Evolutionary conservation across 2,797 vertebrate genomes (phyloP).

Genomic region (Rhincodon typus): DNA sequence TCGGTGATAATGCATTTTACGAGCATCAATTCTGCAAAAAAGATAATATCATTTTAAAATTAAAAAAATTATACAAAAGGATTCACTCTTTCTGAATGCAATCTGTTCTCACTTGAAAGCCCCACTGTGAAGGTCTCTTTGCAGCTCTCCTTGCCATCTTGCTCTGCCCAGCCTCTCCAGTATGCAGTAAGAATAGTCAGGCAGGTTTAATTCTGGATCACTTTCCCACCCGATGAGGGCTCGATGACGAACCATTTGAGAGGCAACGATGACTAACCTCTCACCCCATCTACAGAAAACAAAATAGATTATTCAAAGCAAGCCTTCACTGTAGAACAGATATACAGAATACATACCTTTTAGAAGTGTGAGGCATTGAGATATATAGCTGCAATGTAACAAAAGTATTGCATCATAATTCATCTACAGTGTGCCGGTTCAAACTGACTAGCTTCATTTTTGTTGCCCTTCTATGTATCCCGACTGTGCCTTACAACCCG

Average conservation of each 20-base stretch:
- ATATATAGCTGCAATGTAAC: background rate
- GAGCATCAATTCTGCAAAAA: constrained; percentile 72
- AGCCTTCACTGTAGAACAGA: background rate
- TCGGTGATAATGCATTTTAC: constrained; percentile 88
- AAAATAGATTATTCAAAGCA: background rate
- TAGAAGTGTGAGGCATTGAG: background rate
- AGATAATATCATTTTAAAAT: background rate
- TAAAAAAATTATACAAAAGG: background rate
- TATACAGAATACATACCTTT: background rate
- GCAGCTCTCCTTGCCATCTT: constrained; percentile 91
- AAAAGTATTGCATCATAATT: background rate
- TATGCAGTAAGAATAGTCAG: constrained; percentile 83
- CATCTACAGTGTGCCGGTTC: too few species aligned
- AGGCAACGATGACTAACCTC: constrained; percentile 80
- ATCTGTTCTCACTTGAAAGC: constrained; percentile 70
- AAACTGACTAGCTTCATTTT: background rate
- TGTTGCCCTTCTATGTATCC: background rate
- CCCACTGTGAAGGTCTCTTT: constrained; percentile 75
- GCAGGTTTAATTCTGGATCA: constrained; percentile 79
- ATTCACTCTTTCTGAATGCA: background rate
- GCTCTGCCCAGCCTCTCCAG: constrained; percentile 83
- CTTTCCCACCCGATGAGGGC: constrained; percentile 73
- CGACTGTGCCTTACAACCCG: too few species aligned
- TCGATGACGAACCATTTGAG: constrained; percentile 70
- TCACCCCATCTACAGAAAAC: constrained; percentile 70